Evolutionary conservation across 2,888 invertebrate genomes (phyloP).

Genomic region (Lathronympha strigana): DNA sequence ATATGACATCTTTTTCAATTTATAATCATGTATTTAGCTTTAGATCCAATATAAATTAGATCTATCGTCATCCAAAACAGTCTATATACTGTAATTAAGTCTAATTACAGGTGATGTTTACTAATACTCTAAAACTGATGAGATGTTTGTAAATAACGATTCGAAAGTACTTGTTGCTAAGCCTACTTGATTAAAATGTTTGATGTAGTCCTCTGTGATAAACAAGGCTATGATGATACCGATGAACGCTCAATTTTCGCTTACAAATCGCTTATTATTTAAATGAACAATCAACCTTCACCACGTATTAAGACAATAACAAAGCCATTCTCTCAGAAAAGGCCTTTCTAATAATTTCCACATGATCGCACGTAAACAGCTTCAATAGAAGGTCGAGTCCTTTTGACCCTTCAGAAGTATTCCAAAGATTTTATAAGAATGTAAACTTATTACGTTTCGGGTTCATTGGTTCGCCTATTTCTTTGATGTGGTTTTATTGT

Average conservation of each 20-base stretch:
- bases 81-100: no score
- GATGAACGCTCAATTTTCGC: background rate
- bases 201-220: no score
- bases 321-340: background rate
- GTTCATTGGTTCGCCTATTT: slow-evolving; percentile 20
- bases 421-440: background rate
- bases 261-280: background rate
- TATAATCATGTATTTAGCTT: no score
- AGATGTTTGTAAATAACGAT: no score
- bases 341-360: slow-evolving; percentile 14
- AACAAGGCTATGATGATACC: no score
- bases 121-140: no score
- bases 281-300: slow-evolving; percentile 1
- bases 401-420: slow-evolving; percentile 16
- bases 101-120: no score
- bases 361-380: slow-evolving; percentile 1
- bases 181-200: no score
- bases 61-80: no score
- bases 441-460: slow-evolving; percentile 14
- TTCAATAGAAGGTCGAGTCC: background rate
- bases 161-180: no score
- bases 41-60: no score
- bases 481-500: slow-evolving; percentile 11
- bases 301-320: background rate
- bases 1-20: no score